Evolutionary conservation across 2,888 invertebrate genomes (phyloP), one percentile per base, ranked within the genome.

Genomic region (Philhelius pedissequus): DNA sequence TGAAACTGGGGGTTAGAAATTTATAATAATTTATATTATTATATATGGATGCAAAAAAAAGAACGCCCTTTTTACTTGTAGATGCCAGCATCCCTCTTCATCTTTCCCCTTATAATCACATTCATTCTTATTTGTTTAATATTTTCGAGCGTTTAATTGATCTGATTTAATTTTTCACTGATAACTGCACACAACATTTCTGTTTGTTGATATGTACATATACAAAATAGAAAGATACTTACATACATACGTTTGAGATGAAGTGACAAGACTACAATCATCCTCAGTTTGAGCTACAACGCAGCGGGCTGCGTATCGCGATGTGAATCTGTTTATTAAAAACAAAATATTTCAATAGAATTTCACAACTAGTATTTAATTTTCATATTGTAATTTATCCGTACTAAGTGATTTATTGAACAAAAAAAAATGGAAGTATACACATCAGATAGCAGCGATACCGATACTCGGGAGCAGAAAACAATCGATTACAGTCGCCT

Each of bases 361-460:
- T 62, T 62, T 62, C 62, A 62, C 43, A 62, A 62, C 11, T n/a
- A 13, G 2, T 30, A 6, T 13, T 7, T 20, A 35, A 22, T 3
- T 32, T 32, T 32, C 1, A 13, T 25, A 25, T 25, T 4, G 25
- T 4, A 25, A 25, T 2, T 7, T 56, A 6, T 56, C 11, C 13
- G 7, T 6, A 62, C 27, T 8, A 45, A 62, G 4, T 13, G 18
- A 45, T 35, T 3, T n/a, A 45, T 20, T 20, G 7, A 45, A 62
- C 1, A 15, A n/a, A 15, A 87, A 15, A 87, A 75, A 73, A 96
- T 96, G 96, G 96, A 96, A 92, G 94, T 93, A 89, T 96, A 96
- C 90, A 96, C 96, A 69, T 96, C 96, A 38, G 96, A 97, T 89
- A 96, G 96, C 89, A 95, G 96, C 90, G 96, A 96, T 88, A 96